phyloP scores from a whole-genome alignment of 2,797 vertebrate species.

The Poeciliopsis paucimaculata region DNA sequence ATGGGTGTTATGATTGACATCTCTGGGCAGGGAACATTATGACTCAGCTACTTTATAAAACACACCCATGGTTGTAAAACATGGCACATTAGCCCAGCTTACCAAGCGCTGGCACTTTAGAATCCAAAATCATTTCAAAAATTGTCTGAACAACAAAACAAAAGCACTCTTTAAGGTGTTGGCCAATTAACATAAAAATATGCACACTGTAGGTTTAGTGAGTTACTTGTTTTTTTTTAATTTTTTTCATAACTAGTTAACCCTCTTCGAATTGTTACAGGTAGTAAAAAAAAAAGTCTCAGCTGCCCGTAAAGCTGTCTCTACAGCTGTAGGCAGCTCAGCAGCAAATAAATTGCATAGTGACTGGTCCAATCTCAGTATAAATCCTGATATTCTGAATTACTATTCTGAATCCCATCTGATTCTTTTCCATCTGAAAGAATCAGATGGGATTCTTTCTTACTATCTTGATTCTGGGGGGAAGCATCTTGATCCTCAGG shows the following conservation, averaged over 20 bases:
- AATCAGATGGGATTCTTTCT: background rate
- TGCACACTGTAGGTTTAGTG: background rate
- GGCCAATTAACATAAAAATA: background rate
- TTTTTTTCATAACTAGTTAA: background rate
- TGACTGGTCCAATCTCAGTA: background rate
- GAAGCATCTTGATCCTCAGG: background rate
- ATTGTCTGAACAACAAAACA: background rate
- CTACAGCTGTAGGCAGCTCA: background rate
- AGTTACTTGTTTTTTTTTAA: background rate
- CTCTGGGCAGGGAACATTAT: slow-evolving; percentile 57
- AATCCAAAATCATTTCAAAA: slow-evolving; percentile 3
- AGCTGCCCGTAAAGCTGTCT: background rate
- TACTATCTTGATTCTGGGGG: background rate
- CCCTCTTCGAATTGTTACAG: background rate
- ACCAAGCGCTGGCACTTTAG: slow-evolving; percentile 28
- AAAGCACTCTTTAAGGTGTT: background rate
- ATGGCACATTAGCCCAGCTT: slow-evolving; percentile 30
- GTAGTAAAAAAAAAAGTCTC: background rate
- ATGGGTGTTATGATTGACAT: slow-evolving; percentile 68
- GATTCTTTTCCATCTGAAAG: too few species aligned
- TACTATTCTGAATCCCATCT: background rate
- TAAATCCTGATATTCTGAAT: background rate
- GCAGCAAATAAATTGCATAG: background rate
- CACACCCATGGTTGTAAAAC: slow-evolving; percentile 63
- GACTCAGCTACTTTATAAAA: slow-evolving; percentile 57